Evolutionary conservation across 2,888 invertebrate genomes (phyloP).

Genomic region (Incurvaria masculella): DNA sequence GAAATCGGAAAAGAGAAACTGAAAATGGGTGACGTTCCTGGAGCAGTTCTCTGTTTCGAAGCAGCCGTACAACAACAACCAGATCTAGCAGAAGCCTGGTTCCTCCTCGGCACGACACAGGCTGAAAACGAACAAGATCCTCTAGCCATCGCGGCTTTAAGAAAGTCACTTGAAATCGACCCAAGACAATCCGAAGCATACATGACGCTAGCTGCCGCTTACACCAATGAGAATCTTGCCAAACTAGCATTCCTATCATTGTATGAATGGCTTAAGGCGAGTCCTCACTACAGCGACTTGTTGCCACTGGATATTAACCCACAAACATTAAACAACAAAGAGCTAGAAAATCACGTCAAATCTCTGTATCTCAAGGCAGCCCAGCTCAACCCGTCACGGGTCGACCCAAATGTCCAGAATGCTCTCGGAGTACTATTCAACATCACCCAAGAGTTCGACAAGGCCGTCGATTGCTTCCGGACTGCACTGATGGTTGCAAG

Average conservation of each 20-base stretch:
- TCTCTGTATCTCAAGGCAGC: constrained; percentile 77
- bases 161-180: constrained; percentile 76
- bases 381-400: constrained; percentile 66
- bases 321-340: constrained; percentile 39
- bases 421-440: constrained; percentile 95
- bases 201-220: constrained; percentile 89
- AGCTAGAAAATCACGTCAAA: constrained; percentile 62
- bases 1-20: constrained; percentile 83
- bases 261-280: constrained; percentile 71
- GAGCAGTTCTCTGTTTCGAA: constrained; percentile 95
- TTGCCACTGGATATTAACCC: constrained; percentile 52
- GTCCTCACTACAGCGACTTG: constrained; percentile 79
- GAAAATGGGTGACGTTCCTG: constrained; percentile 86
- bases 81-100: constrained; percentile 80
- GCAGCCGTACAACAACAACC: constrained; percentile 85
- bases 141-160: constrained; percentile 87
- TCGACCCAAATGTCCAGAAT: constrained; percentile 91
- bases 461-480: constrained; percentile 95
- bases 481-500: constrained; percentile 81
- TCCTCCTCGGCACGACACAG: constrained; percentile 84
- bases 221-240: constrained; percentile 94
- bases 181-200: constrained; percentile 79
- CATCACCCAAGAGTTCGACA: constrained; percentile 89
- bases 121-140: constrained; percentile 99
- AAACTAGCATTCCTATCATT: constrained; percentile 84